These are phyloP conservation scores for Drosophila planitibia DNA, from an alignment of 2,888 invertebrate genomes.

Conservation along the genomic window DNA sequence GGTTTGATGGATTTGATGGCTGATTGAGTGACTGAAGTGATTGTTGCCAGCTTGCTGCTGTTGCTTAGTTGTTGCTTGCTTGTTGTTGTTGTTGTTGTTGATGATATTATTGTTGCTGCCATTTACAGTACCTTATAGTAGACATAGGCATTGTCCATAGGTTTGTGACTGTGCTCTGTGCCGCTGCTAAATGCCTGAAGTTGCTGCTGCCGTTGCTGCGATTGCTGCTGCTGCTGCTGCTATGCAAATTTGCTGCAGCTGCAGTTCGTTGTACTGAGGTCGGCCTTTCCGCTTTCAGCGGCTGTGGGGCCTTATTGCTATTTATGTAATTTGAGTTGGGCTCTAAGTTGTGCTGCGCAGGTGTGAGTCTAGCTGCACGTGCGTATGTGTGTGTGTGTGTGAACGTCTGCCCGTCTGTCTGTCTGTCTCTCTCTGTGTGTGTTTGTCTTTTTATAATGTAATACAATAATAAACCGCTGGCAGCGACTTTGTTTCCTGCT, in stretches of 20 bases:
- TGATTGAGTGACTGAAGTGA: constrained; percentile 36
- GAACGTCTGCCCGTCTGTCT: neutral
- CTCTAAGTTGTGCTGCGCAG: constrained; percentile 56
- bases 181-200: constrained; percentile 66
- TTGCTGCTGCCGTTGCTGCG: constrained; percentile 37
- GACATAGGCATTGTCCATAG: constrained; percentile 86
- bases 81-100: constrained; percentile 32
- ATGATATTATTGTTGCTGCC: constrained; percentile 23
- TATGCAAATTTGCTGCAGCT: constrained; percentile 61
- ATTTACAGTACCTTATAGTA: constrained; percentile 84
- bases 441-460: constrained; percentile 43
- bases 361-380: constrained; percentile 40
- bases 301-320: constrained; percentile 54
- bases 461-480: constrained; percentile 74
- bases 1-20: constrained; percentile 30
- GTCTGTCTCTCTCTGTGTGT: constrained; percentile 5
- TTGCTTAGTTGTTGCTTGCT: constrained; percentile 32
- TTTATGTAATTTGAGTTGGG: constrained; percentile 78
- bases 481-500: constrained; percentile 73
- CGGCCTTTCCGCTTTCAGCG: constrained; percentile 24
- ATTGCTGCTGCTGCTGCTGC: constrained; percentile 45
- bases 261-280: constrained; percentile 74
- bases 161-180: constrained; percentile 74
- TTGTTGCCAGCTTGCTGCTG: constrained; percentile 36
- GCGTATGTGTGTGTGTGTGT: constrained; percentile 22